Conservation (phyloP, 2,888 invertebrate species). For the Eristalis arbustorum region DNA sequence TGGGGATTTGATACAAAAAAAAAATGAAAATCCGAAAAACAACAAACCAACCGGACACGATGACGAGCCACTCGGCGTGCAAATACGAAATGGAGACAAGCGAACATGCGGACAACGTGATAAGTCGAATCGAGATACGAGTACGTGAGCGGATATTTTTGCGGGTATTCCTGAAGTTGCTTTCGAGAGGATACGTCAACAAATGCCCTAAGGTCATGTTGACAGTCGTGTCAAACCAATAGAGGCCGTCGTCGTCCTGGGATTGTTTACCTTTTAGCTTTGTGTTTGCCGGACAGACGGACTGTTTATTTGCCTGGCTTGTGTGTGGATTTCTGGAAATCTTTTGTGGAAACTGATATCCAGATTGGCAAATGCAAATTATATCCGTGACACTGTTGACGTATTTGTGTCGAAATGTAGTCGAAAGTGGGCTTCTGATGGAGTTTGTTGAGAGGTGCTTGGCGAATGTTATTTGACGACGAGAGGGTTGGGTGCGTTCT, state of each 20-base stretch:
- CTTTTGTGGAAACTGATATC: slow-evolving; percentile 37
- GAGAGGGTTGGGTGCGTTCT: too few species aligned
- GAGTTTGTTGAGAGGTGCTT: neutral
- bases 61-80: neutral
- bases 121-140: neutral
- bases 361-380: slow-evolving; percentile 22
- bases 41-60: neutral
- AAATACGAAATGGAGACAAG: slow-evolving; percentile 38
- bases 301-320: neutral
- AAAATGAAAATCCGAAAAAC: neutral
- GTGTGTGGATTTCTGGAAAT: slow-evolving; percentile 11
- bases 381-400: slow-evolving; percentile 36
- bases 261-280: slow-evolving; percentile 20
- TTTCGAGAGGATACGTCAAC: slow-evolving; percentile 11
- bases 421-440: neutral
- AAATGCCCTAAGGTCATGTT: slow-evolving; percentile 16
- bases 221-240: slow-evolving; percentile 18
- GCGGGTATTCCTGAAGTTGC: neutral
- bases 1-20: slow-evolving; percentile 6
- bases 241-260: neutral
- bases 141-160: slow-evolving; percentile 15
- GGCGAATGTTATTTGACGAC: too few species aligned
- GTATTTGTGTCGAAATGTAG: slow-evolving; percentile 21
- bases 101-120: neutral
- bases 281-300: slow-evolving; percentile 6